Evolutionary conservation across 2,888 invertebrate genomes (phyloP).

Genomic region (Linnaemya vulpina): DNA sequence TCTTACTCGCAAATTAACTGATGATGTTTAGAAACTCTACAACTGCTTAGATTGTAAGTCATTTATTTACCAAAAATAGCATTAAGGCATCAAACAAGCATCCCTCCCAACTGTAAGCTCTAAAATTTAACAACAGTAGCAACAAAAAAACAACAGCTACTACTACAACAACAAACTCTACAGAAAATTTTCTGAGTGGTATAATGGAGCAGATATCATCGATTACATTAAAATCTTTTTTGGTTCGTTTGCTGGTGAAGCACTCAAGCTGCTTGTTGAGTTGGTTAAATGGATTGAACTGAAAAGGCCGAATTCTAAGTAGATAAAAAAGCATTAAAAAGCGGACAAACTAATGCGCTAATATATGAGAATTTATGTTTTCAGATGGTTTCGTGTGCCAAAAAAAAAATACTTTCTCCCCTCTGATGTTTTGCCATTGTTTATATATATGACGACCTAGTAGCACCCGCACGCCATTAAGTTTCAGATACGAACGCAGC

Average conservation of each 20-base stretch:
- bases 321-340: constrained; percentile 40
- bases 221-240: constrained; percentile 57
- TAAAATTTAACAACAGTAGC: constrained; percentile 38
- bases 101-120: constrained; percentile 48
- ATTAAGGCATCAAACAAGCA: constrained; percentile 41
- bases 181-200: constrained; percentile 27
- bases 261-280: background rate
- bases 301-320: background rate
- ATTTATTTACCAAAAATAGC: constrained; percentile 46
- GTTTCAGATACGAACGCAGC: background rate
- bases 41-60: constrained; percentile 31
- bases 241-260: constrained; percentile 28
- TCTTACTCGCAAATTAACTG: constrained; percentile 36
- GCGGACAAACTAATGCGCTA: constrained; percentile 62
- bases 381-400: background rate
- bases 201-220: constrained; percentile 57
- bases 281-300: constrained; percentile 20
- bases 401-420: background rate
- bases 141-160: constrained; percentile 24
- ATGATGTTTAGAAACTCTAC: constrained; percentile 8
- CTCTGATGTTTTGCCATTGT: background rate
- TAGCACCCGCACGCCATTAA: background rate
- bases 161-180: background rate
- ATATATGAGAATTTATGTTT: constrained; percentile 55
- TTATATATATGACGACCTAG: constrained; percentile 5